Evolutionary conservation across 1,140 invertebrate genomes (phyloP).

Genomic region (Brachionus paranguensis): DNA sequence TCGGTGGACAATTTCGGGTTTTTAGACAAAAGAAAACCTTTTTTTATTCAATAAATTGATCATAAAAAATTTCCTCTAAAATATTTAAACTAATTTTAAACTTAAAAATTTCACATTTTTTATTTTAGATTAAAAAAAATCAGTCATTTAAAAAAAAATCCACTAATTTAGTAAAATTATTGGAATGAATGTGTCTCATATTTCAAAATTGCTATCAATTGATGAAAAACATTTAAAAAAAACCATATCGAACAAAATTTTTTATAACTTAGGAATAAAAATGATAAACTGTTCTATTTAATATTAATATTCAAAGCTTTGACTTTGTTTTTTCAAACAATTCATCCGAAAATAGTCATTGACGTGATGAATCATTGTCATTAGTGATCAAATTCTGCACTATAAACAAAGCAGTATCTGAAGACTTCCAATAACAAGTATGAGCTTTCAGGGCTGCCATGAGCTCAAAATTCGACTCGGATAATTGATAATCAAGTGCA

Average conservation of each 20-base stretch:
- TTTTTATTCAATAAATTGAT: not conserved
- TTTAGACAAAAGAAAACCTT: not conserved
- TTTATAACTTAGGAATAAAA: not conserved
- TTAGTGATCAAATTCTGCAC: conserved; percentile 46
- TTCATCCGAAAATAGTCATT: not conserved
- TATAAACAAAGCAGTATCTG: conserved; percentile 67
- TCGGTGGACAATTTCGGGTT: too few relatives aligned
- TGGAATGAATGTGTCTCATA: not conserved
- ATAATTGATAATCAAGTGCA: conserved; percentile 64
- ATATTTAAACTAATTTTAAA: too few relatives aligned
- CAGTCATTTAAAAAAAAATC: not conserved
- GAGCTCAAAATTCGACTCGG: conserved; percentile 62
- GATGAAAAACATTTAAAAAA: not conserved
- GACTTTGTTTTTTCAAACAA: not conserved
- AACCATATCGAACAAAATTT: not conserved
- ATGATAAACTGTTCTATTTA: not conserved
- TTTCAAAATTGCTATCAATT: not conserved
- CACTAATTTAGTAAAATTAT: not conserved
- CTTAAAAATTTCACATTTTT: not conserved
- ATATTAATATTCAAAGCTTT: not conserved
- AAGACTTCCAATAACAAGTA: conserved; percentile 67
- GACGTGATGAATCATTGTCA: not conserved
- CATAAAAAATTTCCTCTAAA: too few relatives aligned
- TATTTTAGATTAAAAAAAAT: not conserved
- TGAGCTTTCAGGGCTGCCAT: conserved; percentile 65